phyloP scores from a whole-genome alignment of 2,888 invertebrate genomes.

The Chrysomela aeneicollis region DNA sequence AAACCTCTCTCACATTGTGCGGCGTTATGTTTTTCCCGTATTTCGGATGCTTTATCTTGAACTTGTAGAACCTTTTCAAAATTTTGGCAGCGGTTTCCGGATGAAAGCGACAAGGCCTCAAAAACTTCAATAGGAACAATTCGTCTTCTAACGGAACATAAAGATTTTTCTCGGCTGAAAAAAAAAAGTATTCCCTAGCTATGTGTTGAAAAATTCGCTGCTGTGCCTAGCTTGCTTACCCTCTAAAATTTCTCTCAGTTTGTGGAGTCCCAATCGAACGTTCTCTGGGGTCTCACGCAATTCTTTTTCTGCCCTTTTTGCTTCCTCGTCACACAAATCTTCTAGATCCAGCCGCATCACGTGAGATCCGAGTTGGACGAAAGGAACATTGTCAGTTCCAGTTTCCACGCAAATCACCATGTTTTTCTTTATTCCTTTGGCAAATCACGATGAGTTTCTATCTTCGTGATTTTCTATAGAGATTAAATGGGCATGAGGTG shows the following conservation, averaged over 20 bases:
- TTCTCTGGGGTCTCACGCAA: conserved; percentile 76
- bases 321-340: conserved; percentile 66
- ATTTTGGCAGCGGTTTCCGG: conserved; percentile 80
- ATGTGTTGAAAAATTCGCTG: not conserved
- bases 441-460: not conserved
- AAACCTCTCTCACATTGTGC: conserved; percentile 67
- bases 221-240: conserved; percentile 62
- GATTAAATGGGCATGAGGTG: no score
- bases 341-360: conserved; percentile 71
- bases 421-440: not conserved
- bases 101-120: conserved; percentile 88
- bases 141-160: conserved; percentile 74
- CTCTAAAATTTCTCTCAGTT: conserved; percentile 67
- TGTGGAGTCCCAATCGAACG: conserved; percentile 66
- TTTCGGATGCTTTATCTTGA: conserved; percentile 69
- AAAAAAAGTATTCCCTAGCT: conserved; percentile 17
- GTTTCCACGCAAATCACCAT: conserved; percentile 49
- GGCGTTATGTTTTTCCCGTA: conserved; percentile 72
- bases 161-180: conserved; percentile 69
- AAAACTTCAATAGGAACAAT: conserved; percentile 77
- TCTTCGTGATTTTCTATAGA: not conserved
- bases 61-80: conserved; percentile 77
- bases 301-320: conserved; percentile 72
- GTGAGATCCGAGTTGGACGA: conserved; percentile 68
- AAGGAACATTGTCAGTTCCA: conserved; percentile 68